Base-by-base conservation (phyloP, 2,888 invertebrate genomes). In the Selenia dentaria region DNA sequence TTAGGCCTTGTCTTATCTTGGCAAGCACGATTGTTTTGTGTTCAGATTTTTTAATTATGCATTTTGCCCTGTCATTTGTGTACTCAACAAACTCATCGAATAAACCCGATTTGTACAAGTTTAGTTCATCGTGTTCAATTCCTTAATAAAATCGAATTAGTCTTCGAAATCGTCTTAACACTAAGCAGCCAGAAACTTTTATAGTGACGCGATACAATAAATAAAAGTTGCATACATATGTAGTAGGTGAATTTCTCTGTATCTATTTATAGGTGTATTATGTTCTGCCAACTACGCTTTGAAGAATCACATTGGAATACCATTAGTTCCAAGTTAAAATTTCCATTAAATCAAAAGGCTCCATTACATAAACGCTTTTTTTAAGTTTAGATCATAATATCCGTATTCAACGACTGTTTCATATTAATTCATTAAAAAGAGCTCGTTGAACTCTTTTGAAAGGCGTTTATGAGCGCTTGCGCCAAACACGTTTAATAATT, bases 401-500 rank as follows among this genome's bases (percentile, higher is more conserved):
- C 6, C 20, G 39, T 13, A 35, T 6, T 31, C 25, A 27, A 27
- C 10, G 24, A 38, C 33, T 11, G 33, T 24, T 29, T 18, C 39
- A 12, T 33, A 39, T 29, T 25, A 40, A 31, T 40, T 47, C 36
- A 36, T 33, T 28, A 24, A 33, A 26, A 28, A n/a, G 32, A 36
- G 47, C 47, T 35, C 41, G 41, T 47, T 47, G 37, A 47, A 47
- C 33, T 47, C 47, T 41, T 41, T 41, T 41, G 36, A 37, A 25
- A 41, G 32, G 33, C 16, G 22, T 36, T 41, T 47, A 37, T 31
- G 26, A 13, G 33, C 20, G 20, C 38, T 37, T 38, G 18, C 14
- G 26, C 18, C 28, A 10, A 29, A 3, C 16, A 10, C 27, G 14
- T 24, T 32, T 35, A 9, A 27, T 24, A 27, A 13, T 11, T 12